phyloP scores from a whole-genome alignment of 2,113 vertebrate genomes.

The Pampusana beccarii region DNA sequence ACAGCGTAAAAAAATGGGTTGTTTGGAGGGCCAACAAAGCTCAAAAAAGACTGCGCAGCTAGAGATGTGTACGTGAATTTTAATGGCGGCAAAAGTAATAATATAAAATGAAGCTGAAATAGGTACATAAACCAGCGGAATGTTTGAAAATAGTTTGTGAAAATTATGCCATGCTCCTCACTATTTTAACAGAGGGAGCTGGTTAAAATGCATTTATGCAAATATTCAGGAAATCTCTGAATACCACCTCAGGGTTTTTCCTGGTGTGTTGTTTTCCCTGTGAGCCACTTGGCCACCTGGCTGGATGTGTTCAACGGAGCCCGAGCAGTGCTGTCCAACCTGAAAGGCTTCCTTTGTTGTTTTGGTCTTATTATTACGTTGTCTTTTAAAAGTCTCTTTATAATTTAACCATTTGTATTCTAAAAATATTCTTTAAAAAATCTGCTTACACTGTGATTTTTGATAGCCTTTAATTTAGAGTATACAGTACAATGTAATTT shows the following conservation, averaged over 20 bases:
- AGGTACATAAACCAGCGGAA: not conserved
- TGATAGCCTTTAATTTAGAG: slow-evolving; percentile 36
- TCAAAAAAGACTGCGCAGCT: not conserved
- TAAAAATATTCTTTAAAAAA: not conserved
- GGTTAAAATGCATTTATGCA: not conserved
- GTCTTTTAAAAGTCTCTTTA: not conserved
- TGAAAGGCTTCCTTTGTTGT: not conserved
- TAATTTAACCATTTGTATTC: slow-evolving; percentile 11
- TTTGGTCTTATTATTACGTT: not conserved
- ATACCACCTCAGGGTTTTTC: not conserved
- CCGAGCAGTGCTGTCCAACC: not conserved
- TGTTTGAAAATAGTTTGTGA: not conserved
- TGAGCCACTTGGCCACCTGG: not conserved
- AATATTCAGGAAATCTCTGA: not conserved
- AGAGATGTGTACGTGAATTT: not conserved
- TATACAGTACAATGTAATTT: not conserved
- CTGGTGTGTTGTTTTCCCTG: not conserved
- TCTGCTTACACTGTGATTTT: slow-evolving; percentile 52
- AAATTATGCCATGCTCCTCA: not conserved
- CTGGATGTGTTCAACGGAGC: not conserved
- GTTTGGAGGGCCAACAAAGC: not conserved
- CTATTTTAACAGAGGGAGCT: not conserved
- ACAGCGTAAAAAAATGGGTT: not conserved
- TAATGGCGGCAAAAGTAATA: not conserved
- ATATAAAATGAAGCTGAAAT: not conserved